Conservation (phyloP, 2,888 invertebrate genomes). For the Conops quadrifasciatus region DNA sequence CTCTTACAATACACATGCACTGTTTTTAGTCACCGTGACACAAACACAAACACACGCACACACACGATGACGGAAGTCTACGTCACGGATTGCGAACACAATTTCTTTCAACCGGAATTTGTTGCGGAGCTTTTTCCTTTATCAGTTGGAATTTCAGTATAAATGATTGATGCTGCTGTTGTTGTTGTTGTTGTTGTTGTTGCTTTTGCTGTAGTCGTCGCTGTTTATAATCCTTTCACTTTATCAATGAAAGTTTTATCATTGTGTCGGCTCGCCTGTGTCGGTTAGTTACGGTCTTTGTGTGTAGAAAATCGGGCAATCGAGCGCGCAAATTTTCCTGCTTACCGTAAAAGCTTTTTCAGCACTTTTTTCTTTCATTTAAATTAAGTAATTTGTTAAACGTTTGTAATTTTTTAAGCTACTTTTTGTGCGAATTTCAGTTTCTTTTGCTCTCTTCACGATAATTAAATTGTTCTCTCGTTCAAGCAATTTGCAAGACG, state of each 20-base stretch:
- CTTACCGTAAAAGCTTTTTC: background rate
- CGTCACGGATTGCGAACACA: constrained; percentile 21
- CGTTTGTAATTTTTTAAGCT: background rate
- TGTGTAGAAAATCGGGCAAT: background rate
- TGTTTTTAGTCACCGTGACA: background rate
- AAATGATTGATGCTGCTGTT: constrained; percentile 2
- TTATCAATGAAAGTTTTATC: constrained; percentile 25
- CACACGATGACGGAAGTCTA: background rate
- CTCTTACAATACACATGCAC: background rate
- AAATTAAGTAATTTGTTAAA: background rate
- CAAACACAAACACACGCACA: constrained; percentile 8
- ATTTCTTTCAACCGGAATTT: background rate
- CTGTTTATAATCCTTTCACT: constrained; percentile 38
- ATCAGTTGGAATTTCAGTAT: background rate
- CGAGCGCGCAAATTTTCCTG: background rate
- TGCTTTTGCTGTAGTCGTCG: constrained; percentile 11
- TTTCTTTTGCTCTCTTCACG: background rate
- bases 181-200: background rate
- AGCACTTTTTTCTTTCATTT: background rate
- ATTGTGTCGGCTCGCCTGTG: background rate
- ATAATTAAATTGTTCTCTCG: background rate
- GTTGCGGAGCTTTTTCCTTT: constrained; percentile 12
- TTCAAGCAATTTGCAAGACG: background rate
- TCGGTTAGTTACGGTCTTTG: background rate
- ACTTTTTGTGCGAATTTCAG: background rate